A percentile compares a stretch with the other conserved stretches of the same genome.
phyloP scores from a whole-genome alignment of 2,113 vertebrate genomes.

The Epinephelus moara region DNA sequence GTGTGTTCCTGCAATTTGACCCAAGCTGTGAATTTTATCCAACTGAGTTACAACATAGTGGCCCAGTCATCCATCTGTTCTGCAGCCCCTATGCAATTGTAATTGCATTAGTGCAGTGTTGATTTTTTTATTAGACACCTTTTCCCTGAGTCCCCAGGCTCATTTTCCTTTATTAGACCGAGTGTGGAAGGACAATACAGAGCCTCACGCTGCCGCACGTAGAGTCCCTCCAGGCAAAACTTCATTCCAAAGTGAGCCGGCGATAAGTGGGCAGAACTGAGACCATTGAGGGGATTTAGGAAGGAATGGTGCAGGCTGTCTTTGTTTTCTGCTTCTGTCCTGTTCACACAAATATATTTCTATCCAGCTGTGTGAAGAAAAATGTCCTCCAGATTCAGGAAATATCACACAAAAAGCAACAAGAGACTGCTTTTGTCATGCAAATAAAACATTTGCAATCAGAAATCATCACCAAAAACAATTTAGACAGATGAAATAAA shows the following conservation, averaged over 20 bases:
- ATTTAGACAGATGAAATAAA: not conserved
- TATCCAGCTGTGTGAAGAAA: slow-evolving; percentile 11
- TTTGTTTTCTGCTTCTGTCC: slow-evolving; percentile 1
- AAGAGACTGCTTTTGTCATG: not conserved
- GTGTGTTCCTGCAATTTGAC: slow-evolving; percentile 19
- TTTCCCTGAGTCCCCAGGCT: slow-evolving; percentile 71
- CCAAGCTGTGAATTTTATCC: slow-evolving; percentile 33
- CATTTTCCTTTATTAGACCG: slow-evolving; percentile 74
- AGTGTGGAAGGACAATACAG: slow-evolving; percentile 62
- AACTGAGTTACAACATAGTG: slow-evolving; percentile 36
- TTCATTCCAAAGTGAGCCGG: slow-evolving; percentile 48
- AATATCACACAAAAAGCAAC: not conserved
- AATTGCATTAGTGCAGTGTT: slow-evolving; percentile 75
- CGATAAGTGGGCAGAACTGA: slow-evolving; percentile 49
- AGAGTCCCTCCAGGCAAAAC: slow-evolving; percentile 53
- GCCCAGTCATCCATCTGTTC: slow-evolving; percentile 57
- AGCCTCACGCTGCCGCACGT: slow-evolving; percentile 1
- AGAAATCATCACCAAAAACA: not conserved
- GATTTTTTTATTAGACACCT: slow-evolving; percentile 73
- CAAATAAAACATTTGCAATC: not conserved
- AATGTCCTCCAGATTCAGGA: not conserved
- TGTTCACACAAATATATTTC: slow-evolving; percentile 4
- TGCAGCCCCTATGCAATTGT: slow-evolving; percentile 46
- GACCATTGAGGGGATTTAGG: slow-evolving; percentile 32
- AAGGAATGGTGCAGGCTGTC: not conserved